Conservation (phyloP, 1,140 invertebrate genomes). For the Euschistus heros region DNA sequence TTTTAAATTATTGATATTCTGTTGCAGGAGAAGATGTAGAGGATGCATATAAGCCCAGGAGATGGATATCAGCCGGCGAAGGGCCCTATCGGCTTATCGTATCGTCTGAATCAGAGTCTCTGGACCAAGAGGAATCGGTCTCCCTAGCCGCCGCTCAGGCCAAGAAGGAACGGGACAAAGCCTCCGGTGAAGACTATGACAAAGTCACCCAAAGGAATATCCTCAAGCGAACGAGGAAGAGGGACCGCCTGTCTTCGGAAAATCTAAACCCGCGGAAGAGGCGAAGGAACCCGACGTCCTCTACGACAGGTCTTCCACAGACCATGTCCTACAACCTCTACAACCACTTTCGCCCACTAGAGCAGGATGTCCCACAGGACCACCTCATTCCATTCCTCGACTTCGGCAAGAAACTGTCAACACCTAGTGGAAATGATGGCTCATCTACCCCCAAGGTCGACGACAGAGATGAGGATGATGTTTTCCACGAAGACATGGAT, state of each 20-base stretch:
- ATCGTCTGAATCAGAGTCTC: conserved; percentile 15
- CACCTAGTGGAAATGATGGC: conserved; percentile 26
- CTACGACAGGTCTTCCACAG: conserved; percentile 24
- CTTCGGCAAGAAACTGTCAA: conserved; percentile 29
- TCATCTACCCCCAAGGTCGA: conserved; percentile 22
- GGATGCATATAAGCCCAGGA: conserved; percentile 22
- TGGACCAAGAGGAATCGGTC: conserved; percentile 11
- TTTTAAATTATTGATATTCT: neutral
- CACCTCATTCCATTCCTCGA: conserved; percentile 29
- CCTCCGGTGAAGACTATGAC: conserved; percentile 15
- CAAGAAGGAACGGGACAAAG: conserved; percentile 1
- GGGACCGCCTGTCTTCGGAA: neutral
- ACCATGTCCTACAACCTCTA: conserved; percentile 28
- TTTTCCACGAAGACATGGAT: conserved; percentile 30
- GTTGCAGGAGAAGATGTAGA: conserved; percentile 22
- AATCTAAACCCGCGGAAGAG: neutral
- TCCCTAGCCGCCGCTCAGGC: conserved; percentile 11
- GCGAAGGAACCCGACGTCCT: conserved; percentile 5
- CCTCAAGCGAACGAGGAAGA: conserved; percentile 17
- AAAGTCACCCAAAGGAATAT: conserved; percentile 21
- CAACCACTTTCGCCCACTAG: conserved; percentile 29
- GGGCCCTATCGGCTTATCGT: conserved; percentile 24
- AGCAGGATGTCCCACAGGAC: conserved; percentile 28
- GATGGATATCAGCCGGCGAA: conserved; percentile 16
- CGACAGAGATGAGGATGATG: conserved; percentile 18